phyloP scores from a whole-genome alignment of 1,140 invertebrate genomes.

The Zaprionus nigranus region DNA sequence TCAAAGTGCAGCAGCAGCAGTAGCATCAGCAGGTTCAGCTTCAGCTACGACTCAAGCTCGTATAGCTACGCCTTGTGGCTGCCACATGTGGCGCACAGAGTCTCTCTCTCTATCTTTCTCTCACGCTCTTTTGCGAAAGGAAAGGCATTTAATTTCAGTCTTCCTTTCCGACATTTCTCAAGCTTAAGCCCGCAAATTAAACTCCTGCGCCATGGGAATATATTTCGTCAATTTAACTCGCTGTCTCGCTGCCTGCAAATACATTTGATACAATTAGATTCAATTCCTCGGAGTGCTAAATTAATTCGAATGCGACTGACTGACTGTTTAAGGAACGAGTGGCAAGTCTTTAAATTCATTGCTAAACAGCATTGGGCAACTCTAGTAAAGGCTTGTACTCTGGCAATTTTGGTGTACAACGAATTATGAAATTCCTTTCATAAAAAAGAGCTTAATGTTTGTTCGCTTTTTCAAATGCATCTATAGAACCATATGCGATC shows the following conservation, averaged over 20 bases:
- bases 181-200: neutral
- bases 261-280: constrained; percentile 2
- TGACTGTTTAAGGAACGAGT: no score
- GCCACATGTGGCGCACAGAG: neutral
- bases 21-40: neutral
- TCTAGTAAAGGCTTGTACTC: no score
- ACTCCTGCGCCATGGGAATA: neutral
- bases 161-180: neutral
- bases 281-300: neutral
- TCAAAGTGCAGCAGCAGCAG: constrained; percentile 1
- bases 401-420: neutral
- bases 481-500: no score
- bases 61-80: neutral
- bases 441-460: no score
- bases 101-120: neutral
- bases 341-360: neutral
- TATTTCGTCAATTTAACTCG: constrained; percentile 10
- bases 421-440: neutral
- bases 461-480: no score
- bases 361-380: no score
- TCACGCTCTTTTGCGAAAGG: no score
- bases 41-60: neutral
- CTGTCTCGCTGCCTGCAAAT: neutral
- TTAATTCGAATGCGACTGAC: neutral
- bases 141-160: constrained; percentile 1